These are phyloP conservation scores for Colletes gigas DNA, from an alignment of 1,140 invertebrate species.

Conservation along the genomic window DNA sequence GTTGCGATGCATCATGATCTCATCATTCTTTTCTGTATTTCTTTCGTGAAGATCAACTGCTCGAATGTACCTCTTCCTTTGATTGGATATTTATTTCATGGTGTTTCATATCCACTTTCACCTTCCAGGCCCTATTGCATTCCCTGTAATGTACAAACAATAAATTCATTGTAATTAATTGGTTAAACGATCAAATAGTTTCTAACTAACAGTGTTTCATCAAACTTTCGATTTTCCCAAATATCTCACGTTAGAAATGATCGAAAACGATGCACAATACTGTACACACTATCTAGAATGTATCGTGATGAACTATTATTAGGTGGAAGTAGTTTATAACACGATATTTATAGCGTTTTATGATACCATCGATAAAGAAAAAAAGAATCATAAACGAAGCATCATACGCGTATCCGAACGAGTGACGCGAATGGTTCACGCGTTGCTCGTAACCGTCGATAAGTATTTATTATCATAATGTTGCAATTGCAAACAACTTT, in stretches of 20 bases:
- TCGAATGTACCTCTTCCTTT: conserved; percentile 24
- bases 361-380: neutral
- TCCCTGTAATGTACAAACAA: conserved; percentile 34
- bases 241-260: neutral
- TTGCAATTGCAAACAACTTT: neutral
- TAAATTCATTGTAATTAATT: neutral
- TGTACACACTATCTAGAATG: neutral
- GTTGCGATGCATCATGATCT: conserved; percentile 32
- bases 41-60: conserved; percentile 37
- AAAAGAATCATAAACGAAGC: neutral
- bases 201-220: neutral
- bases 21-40: conserved; percentile 54
- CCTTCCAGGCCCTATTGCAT: neutral
- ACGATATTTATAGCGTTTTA: neutral
- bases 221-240: no score
- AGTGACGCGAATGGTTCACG: neutral
- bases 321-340: neutral
- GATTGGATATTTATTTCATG: conserved; percentile 31
- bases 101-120: conserved; percentile 56
- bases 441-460: neutral
- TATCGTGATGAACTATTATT: no score
- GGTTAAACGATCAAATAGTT: neutral
- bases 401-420: neutral
- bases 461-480: neutral
- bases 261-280: neutral